Evolutionary conservation across 2,113 vertebrate genomes (phyloP), one percentile per base, ranked within the genome.

Genomic region (Scomber japonicus): DNA sequence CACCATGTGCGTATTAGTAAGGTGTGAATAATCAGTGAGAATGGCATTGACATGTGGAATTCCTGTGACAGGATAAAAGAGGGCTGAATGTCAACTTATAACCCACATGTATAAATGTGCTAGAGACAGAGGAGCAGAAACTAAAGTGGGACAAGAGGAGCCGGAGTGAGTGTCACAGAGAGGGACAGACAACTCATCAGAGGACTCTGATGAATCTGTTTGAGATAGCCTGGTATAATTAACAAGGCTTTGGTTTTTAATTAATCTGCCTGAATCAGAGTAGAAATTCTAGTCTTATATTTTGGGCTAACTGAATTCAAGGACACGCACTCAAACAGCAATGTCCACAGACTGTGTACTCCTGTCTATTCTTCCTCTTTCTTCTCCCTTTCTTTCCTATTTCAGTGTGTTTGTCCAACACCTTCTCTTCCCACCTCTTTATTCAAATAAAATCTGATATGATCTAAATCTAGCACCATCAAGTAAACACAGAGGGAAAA

Each of bases 191-290:
- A 53, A 57, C 59, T 48, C 83, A 79, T 86, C 84, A 83, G 54
- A 88, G 83, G 77, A 44, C 87, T 90, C 85, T n/a, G n/a, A n/a
- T n/a, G n/a, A n/a, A 89, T 91, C 78, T 87, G 78, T 84, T 75
- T 85, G 50, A 85, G 86, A 82, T 88, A 80, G 80, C 81, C 75
- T 85, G 65, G 50, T 89, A 54, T 92, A 92, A 93, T 93, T 92
- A 92, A 88, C 88, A 79, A 55, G 86, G 80, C 78, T 77, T 83
- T 83, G 59, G 74, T 76, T 92, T 88, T 91, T 90, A 92, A 93
- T 93, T 88, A 91, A 92, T 92, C 66, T 84, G 48, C 73, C 80
- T 84, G 75, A 79, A 79, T 86, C 72, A 83, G 74, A 80, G 65
- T 71, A 75, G 76, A 72, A 75, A 78, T 87, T 88, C 87, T 85